Evolutionary conservation across 2,888 invertebrate genomes (phyloP), one percentile per base, ranked within the genome.

Genomic region (Dasypogon diadema): DNA sequence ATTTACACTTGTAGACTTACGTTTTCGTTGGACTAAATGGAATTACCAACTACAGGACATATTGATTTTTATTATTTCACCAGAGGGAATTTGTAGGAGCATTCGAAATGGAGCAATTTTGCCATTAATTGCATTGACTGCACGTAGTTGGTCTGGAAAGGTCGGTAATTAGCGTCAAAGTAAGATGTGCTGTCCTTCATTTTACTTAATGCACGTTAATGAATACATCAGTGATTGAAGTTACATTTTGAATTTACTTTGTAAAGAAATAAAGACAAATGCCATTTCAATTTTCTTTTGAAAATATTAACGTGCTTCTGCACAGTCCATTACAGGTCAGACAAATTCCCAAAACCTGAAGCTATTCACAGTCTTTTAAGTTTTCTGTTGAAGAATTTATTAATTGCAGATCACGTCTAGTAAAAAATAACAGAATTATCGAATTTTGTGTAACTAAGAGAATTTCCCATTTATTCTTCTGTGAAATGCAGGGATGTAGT

Each of bases 1-100:
- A 65, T 65, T 65, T 65, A 48, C 65, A 65, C 65, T 65, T 22
- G 46, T 22, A 65, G 24, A 65, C 65, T 65, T 65, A 65, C 65
- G 24, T 65, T 51, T 65, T 65, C 48, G 65, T 46, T 65, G 37
- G 37, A 60, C 42, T 60, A 65, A 65, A 48, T 65, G 65, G 65
- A 14, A 65, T 65, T 46, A 65, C 48, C 24, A 21, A 65, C 42
- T 65, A 48, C 51, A 16, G 60, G 60, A 37, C 60, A 37, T 60
- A 60, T 60, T 60, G 60, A 60, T 60, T 60, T 60, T 60, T 60
- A 60, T 60, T 60, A 60, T 60, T 60, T 37, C 12, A 16, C 37
- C 37, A 21, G 37, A 22, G 60, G n/a, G 42, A 2, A 12, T 42
- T 42, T 2, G 42, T 1, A 42, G 42, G 42, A 42, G 42, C 8